Evolutionary conservation across 2,888 invertebrate species (phyloP), one percentile per base, ranked within the genome.

Genomic region (Tetragnatha montana): DNA sequence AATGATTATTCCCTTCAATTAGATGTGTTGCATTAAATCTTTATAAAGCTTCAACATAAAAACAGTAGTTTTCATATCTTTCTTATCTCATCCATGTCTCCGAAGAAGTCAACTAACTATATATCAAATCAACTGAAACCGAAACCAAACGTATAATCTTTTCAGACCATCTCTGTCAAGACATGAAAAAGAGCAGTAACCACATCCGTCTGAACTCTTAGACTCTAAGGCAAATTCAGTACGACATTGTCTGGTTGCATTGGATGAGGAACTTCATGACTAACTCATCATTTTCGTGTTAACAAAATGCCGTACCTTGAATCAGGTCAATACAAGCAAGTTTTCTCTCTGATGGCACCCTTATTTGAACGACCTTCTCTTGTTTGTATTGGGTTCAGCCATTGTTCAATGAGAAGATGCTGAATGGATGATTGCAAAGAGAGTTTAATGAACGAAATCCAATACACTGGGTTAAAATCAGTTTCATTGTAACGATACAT

Each of bases 351-450:
- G 51, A 22, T 60, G 60, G 78, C 78, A 35, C 78, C 78, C 78
- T 80, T 70, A 80, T 80, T 80, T 47, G 69, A 80, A 80, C 69
- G 69, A 68, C 73, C 81, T 81, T 81, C 21, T 71, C 71, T 81
- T 81, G 81, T 83, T 83, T 75, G 60, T 60, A 75, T 19, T 74
- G 21, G 83, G 47, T 73, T 51, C 50, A 83, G 22, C 68, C 60
- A 83, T 75, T 75, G 74, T 83, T 83, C 74, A 83, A 47, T 47
- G 68, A 83, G 68, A 83, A 83, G 74, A 68, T 68, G 83, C 83
- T 19, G 75, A 83, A n/a, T 50, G 71, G 81, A 70, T 47, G 81
- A 68, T 70, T 78, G 22, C 21, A 21, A 17, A 22, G 17, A 22
- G 78, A 21, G 17, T 49, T 78, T 78, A 78, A 60, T 78, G 19